Percentiles rank a stretch among this genome's conserved stretches.
These are phyloP conservation scores for Nineta flava DNA, from an alignment of 2,888 invertebrate species.

Conservation along the genomic window DNA sequence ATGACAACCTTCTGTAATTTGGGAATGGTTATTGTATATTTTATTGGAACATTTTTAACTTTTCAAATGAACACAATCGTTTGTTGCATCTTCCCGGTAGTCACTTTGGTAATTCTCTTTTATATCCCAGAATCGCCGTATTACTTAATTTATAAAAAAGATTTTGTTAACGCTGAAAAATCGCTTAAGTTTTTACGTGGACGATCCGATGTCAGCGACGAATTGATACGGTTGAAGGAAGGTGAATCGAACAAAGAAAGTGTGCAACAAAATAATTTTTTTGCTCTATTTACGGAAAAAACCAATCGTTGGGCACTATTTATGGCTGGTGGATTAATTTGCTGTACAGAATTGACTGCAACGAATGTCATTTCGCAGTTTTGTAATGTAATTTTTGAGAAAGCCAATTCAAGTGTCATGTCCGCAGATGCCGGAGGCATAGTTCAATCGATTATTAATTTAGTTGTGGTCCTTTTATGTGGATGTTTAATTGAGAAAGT, in stretches of 20 bases:
- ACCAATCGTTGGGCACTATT: slow-evolving; percentile 39
- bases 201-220: neutral
- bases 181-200: neutral
- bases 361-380: slow-evolving; percentile 32
- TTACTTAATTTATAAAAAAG: neutral
- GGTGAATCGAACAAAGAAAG: slow-evolving; percentile 18
- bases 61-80: too few relatives aligned
- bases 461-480: slow-evolving; percentile 34
- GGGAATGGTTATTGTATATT: too few relatives aligned
- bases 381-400: slow-evolving; percentile 27
- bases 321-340: slow-evolving; percentile 34
- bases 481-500: slow-evolving; percentile 16
- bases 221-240: slow-evolving; percentile 22
- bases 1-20: too few relatives aligned
- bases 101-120: neutral
- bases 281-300: slow-evolving; percentile 32
- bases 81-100: too few relatives aligned
- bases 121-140: slow-evolving; percentile 1
- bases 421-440: slow-evolving; percentile 16
- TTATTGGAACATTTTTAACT: too few relatives aligned
- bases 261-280: too few relatives aligned
- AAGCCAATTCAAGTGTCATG: slow-evolving; percentile 17
- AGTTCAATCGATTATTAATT: slow-evolving; percentile 26
- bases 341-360: too few relatives aligned
- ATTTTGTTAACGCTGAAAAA: neutral